Conservation (phyloP, 2,797 vertebrate species). For the Syngnathus acus region DNA sequence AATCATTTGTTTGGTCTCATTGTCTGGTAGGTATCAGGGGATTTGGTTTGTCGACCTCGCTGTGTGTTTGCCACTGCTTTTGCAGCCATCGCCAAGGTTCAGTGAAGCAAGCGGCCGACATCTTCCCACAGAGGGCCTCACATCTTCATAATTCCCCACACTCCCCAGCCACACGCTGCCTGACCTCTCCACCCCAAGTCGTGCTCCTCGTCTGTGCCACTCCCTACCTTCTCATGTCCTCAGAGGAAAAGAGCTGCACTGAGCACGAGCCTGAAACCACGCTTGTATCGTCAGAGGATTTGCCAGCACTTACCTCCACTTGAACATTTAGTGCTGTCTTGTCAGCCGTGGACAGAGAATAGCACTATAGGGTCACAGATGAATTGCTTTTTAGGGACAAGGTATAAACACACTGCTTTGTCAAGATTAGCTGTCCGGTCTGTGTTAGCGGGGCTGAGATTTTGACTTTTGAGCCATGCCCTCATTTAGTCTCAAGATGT, state of each 20-base stretch:
- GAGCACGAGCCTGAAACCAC: constrained; percentile 78
- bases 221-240: constrained; percentile 55
- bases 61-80: constrained; percentile 35
- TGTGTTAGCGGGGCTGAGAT: constrained; percentile 51
- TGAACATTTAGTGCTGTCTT: constrained; percentile 83
- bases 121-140: constrained; percentile 64
- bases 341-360: constrained; percentile 81
- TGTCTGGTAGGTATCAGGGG: constrained; percentile 35
- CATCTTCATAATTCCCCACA: constrained; percentile 17
- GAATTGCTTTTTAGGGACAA: constrained; percentile 74
- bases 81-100: constrained; percentile 46
- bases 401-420: constrained; percentile 75
- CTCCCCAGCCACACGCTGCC: constrained; percentile 35
- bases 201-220: constrained; percentile 30
- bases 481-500: not conserved
- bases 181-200: constrained; percentile 40
- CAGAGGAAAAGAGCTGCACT: constrained; percentile 68
- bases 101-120: constrained; percentile 72
- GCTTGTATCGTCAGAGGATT: constrained; percentile 84
- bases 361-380: constrained; percentile 80
- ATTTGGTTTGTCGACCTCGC: constrained; percentile 33
- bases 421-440: constrained; percentile 58
- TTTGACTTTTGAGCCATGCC: constrained; percentile 14
- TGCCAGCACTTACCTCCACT: constrained; percentile 80
- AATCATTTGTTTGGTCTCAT: constrained; percentile 5